Conservation (phyloP, 2,888 invertebrate species). For the Mamestra brassicae region DNA sequence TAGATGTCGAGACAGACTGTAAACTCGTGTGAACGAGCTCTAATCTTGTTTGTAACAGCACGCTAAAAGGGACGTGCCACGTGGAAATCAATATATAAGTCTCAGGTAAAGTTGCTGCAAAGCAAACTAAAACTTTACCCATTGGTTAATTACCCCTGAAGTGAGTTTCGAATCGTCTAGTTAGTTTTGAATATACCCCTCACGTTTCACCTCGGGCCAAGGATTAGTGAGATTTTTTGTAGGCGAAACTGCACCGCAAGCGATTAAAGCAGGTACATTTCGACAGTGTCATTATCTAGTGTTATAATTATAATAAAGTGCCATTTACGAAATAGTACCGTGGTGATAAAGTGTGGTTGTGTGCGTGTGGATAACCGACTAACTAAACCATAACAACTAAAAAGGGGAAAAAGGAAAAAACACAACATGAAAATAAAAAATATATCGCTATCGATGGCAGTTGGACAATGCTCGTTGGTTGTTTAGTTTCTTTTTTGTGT, state of each 20-base stretch:
- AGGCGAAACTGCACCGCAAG: conserved; percentile 77
- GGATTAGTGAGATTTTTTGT: conserved; percentile 68
- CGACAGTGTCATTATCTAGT: conserved; percentile 76
- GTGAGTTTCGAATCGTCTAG: conserved; percentile 35
- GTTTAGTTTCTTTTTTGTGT: conserved; percentile 69
- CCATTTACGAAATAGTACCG: conserved; percentile 71
- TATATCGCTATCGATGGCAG: conserved; percentile 73
- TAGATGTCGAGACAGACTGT: conserved; percentile 20
- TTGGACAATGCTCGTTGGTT: conserved; percentile 71
- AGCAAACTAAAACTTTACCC: conserved; percentile 16
- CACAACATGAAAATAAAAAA: conserved; percentile 52
- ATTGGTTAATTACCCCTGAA: conserved; percentile 34
- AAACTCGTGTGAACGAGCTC: conserved; percentile 44
- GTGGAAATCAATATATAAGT: conserved; percentile 52
- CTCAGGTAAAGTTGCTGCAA: conserved; percentile 35
- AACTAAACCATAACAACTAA: conserved; percentile 81
- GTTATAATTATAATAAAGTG: conserved; percentile 76
- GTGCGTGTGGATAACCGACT: conserved; percentile 84
- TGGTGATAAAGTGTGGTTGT: conserved; percentile 88
- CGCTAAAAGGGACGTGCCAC: conserved; percentile 43
- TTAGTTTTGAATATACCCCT: conserved; percentile 65
- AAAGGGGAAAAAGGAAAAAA: conserved; percentile 60
- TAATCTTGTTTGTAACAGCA: conserved; percentile 57
- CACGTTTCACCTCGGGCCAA: conserved; percentile 74
- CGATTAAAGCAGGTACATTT: conserved; percentile 77